Conservation (phyloP, 2,113 vertebrate species). For the Holacanthus passer region DNA sequence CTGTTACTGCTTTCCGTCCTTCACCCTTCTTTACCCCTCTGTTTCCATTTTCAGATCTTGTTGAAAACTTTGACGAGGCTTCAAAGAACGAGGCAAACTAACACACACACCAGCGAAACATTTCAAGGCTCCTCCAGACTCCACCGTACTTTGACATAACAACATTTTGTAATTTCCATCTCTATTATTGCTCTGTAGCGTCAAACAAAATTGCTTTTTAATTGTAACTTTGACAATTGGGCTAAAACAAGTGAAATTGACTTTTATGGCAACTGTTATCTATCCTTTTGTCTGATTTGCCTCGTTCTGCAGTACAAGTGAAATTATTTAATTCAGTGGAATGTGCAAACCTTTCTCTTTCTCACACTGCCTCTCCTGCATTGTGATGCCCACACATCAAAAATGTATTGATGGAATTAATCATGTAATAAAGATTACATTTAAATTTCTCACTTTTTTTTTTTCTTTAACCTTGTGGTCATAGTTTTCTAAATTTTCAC, state of each 20-base stretch:
- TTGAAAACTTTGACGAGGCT: conserved; percentile 98
- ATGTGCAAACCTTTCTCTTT: conserved; percentile 60
- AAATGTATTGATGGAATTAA: conserved; percentile 57
- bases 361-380: conserved; percentile 39
- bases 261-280: conserved; percentile 23
- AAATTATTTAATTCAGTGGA: conserved; percentile 51
- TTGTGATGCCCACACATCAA: conserved; percentile 43
- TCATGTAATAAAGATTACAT: conserved; percentile 71
- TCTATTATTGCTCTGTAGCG: conserved; percentile 36
- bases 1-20: background rate
- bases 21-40: background rate
- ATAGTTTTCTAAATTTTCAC: too few species aligned
- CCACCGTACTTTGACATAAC: conserved; percentile 1
- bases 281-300: conserved; percentile 8
- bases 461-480: background rate
- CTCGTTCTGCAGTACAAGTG: conserved; percentile 25
- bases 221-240: conserved; percentile 20
- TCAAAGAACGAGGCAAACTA: conserved; percentile 95
- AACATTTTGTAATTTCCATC: conserved; percentile 35
- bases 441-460: conserved; percentile 11
- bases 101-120: conserved; percentile 53
- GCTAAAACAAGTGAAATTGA: conserved; percentile 26
- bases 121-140: conserved; percentile 16
- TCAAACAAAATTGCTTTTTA: conserved; percentile 32
- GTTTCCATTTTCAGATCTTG: conserved; percentile 87